Percentiles rank a stretch among this genome's conserved stretches.
Conservation (phyloP, 2,113 vertebrate species). For the Sitta europaea region DNA sequence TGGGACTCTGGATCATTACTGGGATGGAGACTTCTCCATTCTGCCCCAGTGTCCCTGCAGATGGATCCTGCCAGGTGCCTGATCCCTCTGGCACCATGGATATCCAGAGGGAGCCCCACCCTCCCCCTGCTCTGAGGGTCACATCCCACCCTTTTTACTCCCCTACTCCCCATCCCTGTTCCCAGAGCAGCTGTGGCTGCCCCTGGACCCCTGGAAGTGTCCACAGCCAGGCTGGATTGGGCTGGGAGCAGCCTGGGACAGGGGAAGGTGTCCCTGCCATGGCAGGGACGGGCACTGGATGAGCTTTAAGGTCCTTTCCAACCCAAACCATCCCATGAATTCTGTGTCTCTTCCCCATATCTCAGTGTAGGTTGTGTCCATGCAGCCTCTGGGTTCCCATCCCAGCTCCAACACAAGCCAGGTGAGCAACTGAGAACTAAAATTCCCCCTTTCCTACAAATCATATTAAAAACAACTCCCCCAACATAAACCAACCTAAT, state of each 20-base stretch:
- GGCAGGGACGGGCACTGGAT: neutral
- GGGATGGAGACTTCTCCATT: neutral
- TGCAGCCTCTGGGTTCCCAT: neutral
- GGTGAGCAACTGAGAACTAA: neutral
- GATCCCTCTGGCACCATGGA: rapidly evolving
- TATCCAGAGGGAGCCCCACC: neutral
- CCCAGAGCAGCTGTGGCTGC: neutral
- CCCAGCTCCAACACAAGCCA: neutral
- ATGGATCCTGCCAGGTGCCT: neutral
- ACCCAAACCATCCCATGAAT: neutral
- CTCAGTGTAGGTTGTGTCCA: neutral
- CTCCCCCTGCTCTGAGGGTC: neutral
- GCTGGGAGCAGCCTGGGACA: neutral
- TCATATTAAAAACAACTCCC: neutral
- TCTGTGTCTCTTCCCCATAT: neutral
- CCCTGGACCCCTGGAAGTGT: neutral
- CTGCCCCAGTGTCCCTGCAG: neutral
- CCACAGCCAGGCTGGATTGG: neutral
- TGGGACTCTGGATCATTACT: neutral
- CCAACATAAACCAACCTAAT: neutral
- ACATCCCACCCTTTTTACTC: neutral
- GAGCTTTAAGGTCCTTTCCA: neutral
- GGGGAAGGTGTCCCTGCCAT: neutral
- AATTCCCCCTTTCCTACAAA: neutral
- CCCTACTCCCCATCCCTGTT: neutral